These are phyloP conservation scores for Drosophila mayaguana DNA, from an alignment of 2,888 invertebrate species.

Conservation along the genomic window DNA sequence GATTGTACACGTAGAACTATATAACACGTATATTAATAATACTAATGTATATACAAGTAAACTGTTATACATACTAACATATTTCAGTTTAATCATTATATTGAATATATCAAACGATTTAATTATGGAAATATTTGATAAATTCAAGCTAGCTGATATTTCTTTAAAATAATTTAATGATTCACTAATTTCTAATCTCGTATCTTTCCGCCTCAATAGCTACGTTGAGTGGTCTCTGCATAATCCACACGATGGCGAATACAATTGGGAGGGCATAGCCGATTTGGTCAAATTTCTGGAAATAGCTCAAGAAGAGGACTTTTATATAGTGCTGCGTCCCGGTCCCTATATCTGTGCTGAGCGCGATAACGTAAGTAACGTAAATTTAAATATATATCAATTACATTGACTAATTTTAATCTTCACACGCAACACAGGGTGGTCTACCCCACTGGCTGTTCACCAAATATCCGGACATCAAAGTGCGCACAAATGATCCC, in stretches of 20 bases:
- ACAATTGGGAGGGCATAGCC: slow-evolving; percentile 88
- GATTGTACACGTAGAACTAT: no score
- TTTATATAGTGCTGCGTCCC: slow-evolving; percentile 92
- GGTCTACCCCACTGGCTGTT: slow-evolving; percentile 92
- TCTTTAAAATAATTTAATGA: no score
- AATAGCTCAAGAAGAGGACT: slow-evolving; percentile 90
- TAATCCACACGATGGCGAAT: slow-evolving; percentile 90
- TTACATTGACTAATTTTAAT: not conserved
- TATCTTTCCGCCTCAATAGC: slow-evolving; percentile 82
- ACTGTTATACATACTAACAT: not conserved
- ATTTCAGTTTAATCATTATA: not conserved
- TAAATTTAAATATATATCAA: not conserved
- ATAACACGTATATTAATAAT: no score
- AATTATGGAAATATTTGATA: not conserved
- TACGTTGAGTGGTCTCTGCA: slow-evolving; percentile 96
- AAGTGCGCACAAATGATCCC: slow-evolving; percentile 88
- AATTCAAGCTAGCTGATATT: not conserved
- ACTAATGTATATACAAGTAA: not conserved
- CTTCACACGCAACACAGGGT: slow-evolving; percentile 86
- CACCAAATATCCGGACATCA: slow-evolving; percentile 87
- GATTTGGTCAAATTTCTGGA: slow-evolving; percentile 90
- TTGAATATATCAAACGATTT: not conserved
- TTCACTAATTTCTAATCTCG: not conserved
- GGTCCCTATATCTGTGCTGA: slow-evolving; percentile 98
- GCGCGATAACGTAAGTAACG: slow-evolving; percentile 88